These are phyloP conservation scores for Desmophyllum pertusum DNA, from an alignment of 92 coral and sea anemone species.

Conservation along the genomic window DNA sequence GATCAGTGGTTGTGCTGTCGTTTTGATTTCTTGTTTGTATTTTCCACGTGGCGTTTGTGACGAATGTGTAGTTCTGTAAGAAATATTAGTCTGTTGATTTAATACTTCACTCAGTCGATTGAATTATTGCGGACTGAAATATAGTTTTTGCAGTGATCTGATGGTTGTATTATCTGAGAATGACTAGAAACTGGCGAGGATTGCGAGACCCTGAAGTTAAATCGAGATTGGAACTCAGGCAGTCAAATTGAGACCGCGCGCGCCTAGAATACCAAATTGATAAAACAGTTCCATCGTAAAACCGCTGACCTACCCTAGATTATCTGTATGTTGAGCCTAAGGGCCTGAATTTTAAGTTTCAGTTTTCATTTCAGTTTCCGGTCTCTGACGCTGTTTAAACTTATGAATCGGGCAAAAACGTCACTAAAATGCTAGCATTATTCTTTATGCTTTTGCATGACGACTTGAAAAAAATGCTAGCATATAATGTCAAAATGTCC, in stretches of 20 bases:
- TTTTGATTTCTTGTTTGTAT: not conserved
- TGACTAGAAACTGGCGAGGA: not conserved
- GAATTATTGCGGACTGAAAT: too few relatives aligned
- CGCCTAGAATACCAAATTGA: too few relatives aligned
- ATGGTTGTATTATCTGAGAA: not conserved
- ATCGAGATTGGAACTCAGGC: not conserved
- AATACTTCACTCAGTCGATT: not conserved
- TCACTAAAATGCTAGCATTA: not conserved
- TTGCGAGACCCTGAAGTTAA: not conserved
- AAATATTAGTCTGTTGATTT: too few relatives aligned
- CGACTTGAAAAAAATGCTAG: not conserved
- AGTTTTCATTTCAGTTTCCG: too few relatives aligned
- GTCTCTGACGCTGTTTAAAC: too few relatives aligned
- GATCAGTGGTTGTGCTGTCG: not conserved
- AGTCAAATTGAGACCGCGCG: too few relatives aligned
- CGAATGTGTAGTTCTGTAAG: conserved; percentile 15
- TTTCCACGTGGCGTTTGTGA: not conserved
- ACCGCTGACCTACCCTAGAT: not conserved
- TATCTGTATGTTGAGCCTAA: not conserved
- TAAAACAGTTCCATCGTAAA: not conserved
- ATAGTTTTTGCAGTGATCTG: not conserved
- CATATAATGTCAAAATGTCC: not conserved
- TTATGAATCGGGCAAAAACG: not conserved
- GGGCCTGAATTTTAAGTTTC: too few relatives aligned
- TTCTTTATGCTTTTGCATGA: not conserved